Conservation (phyloP, 2,888 invertebrate genomes). For the Synanthedon vespiformis region DNA sequence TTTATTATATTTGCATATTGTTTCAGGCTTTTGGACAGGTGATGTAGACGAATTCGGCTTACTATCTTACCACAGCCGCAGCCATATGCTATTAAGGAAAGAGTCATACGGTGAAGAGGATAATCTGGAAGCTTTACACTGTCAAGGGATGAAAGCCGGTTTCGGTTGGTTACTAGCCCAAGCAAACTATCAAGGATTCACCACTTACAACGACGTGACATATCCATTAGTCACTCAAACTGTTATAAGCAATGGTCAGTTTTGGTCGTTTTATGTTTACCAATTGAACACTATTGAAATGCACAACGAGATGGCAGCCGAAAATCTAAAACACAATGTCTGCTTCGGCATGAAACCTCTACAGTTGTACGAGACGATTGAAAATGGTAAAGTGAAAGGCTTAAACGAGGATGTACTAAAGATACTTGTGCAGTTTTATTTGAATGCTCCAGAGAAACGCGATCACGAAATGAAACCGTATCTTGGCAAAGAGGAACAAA, state of each 20-base stretch:
- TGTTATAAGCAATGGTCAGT: conserved; percentile 87
- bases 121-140: conserved; percentile 74
- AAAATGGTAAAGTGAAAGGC: conserved; percentile 78
- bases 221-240: conserved; percentile 93
- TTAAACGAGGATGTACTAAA: conserved; percentile 85
- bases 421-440: conserved; percentile 79
- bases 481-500: conserved; percentile 68
- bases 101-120: conserved; percentile 65
- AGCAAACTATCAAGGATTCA: conserved; percentile 89
- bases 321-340: conserved; percentile 80
- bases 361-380: conserved; percentile 80
- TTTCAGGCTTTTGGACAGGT: conserved; percentile 86
- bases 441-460: conserved; percentile 75
- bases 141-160: conserved; percentile 81
- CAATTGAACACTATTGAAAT: conserved; percentile 89
- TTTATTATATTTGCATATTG: background rate
- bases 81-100: conserved; percentile 65
- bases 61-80: conserved; percentile 78
- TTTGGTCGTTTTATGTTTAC: conserved; percentile 89
- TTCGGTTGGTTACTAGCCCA: conserved; percentile 85
- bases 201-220: conserved; percentile 88
- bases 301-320: conserved; percentile 72
- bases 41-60: conserved; percentile 82
- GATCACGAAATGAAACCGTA: conserved; percentile 79
- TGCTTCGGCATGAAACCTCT: conserved; percentile 82